Conservation (phyloP, 2,113 vertebrate species). For the Orientallactaga bullata region DNA sequence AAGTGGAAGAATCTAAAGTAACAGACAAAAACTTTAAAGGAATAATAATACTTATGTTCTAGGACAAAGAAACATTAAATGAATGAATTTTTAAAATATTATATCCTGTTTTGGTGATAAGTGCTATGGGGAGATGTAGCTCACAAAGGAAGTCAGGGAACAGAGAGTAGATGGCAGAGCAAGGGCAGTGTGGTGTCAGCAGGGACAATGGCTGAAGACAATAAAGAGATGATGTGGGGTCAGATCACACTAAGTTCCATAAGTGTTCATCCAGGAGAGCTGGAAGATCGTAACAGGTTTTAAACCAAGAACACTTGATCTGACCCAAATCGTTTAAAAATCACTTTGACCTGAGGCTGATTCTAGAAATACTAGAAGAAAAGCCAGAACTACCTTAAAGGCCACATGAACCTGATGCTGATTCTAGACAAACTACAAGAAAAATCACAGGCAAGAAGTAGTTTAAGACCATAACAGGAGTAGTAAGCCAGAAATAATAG, state of each 20-base stretch:
- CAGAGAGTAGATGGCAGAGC: accelerated
- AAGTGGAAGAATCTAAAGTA: background rate
- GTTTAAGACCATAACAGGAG: background rate
- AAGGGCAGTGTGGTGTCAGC: background rate
- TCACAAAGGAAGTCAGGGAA: background rate
- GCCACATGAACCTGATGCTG: background rate
- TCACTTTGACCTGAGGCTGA: background rate
- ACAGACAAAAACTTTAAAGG: too few species aligned
- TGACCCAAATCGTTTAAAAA: background rate
- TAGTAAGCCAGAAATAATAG: background rate
- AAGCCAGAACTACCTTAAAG: background rate
- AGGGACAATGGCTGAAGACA: background rate
- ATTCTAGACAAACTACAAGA: background rate
- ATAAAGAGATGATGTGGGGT: background rate
- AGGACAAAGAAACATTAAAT: background rate
- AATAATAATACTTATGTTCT: background rate
- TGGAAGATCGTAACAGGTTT: background rate
- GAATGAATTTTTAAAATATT: background rate
- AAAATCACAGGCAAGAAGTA: background rate
- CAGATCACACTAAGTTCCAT: background rate
- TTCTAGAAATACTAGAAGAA: background rate
- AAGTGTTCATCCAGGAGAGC: background rate
- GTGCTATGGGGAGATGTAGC: background rate
- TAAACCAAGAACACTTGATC: background rate
- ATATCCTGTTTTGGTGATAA: background rate